A percentile compares a stretch with the other conserved stretches of the same genome.
These are phyloP conservation scores for Rhinopomastus cyanomelas DNA, from an alignment of 2,113 vertebrate genomes.

Conservation along the genomic window DNA sequence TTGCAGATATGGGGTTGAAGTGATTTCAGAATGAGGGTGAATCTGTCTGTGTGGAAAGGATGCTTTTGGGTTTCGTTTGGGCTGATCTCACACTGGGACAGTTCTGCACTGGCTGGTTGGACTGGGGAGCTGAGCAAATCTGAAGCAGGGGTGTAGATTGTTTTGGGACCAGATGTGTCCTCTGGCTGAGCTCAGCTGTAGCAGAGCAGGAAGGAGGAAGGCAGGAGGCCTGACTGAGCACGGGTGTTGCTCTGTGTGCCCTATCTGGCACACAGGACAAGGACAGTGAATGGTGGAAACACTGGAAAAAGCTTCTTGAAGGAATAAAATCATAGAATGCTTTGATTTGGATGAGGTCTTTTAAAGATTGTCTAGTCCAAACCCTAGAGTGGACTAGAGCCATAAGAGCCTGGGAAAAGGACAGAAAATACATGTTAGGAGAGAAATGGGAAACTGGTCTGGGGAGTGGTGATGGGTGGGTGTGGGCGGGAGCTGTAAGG, in stretches of 20 bases:
- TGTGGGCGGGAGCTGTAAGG: not conserved
- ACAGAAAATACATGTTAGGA: not conserved
- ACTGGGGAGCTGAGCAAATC: not conserved
- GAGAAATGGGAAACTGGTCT: not conserved
- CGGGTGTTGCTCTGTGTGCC: not conserved
- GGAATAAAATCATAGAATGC: not conserved
- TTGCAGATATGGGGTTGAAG: not conserved
- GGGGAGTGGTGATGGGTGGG: not conserved
- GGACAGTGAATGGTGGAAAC: not conserved
- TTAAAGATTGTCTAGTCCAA: too few species aligned
- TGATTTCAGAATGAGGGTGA: not conserved
- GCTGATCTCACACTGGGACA: not conserved
- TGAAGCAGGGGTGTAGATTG: not conserved
- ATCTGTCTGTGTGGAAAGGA: constrained; percentile 2
- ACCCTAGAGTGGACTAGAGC: too few species aligned
- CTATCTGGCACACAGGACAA: not conserved
- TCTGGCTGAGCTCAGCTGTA: not conserved
- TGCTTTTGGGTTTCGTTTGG: not conserved
- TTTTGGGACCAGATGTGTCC: not conserved
- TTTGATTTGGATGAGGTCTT: too few species aligned
- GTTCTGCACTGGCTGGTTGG: not conserved
- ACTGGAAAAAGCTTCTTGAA: not conserved
- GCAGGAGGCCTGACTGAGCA: not conserved
- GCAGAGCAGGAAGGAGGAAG: not conserved
- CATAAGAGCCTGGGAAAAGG: not conserved